These are phyloP conservation scores for Anas capensis DNA, from an alignment of 2,797 vertebrate genomes.

Conservation along the genomic window DNA sequence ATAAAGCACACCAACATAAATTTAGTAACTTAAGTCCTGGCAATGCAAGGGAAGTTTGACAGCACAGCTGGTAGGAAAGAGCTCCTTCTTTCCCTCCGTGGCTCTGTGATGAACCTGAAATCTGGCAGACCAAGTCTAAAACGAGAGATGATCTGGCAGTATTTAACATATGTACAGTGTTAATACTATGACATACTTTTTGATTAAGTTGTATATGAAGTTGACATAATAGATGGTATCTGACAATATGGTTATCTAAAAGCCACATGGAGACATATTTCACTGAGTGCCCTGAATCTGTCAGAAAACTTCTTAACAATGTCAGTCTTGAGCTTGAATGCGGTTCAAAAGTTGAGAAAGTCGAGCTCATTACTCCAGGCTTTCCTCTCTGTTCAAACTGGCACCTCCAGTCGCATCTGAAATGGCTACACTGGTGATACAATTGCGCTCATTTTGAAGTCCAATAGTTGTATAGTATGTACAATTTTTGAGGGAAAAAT, in stretches of 20 bases:
- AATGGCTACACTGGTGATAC: not conserved
- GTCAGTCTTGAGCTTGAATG: not conserved
- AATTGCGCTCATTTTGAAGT: not conserved
- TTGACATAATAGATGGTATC: not conserved
- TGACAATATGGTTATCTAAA: not conserved
- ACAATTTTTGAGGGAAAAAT: not conserved
- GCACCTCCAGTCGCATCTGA: not conserved
- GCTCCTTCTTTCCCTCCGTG: rapidly evolving
- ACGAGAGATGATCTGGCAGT: not conserved
- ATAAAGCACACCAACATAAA: not conserved
- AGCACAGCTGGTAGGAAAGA: rapidly evolving
- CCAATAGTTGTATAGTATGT: not conserved
- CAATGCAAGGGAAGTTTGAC: not conserved
- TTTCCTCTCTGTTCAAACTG: not conserved
- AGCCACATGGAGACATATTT: not conserved
- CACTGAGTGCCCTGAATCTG: not conserved
- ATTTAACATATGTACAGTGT: not conserved
- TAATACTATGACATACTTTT: not conserved
- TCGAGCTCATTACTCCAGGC: not conserved
- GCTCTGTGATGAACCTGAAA: not conserved
- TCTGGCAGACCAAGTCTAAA: not conserved
- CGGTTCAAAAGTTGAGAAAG: not conserved
- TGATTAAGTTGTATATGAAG: not conserved
- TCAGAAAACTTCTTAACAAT: not conserved
- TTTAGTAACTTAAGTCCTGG: not conserved